phyloP scores from a whole-genome alignment of 2,797 vertebrate genomes.

The Sebastes itinus region DNA sequence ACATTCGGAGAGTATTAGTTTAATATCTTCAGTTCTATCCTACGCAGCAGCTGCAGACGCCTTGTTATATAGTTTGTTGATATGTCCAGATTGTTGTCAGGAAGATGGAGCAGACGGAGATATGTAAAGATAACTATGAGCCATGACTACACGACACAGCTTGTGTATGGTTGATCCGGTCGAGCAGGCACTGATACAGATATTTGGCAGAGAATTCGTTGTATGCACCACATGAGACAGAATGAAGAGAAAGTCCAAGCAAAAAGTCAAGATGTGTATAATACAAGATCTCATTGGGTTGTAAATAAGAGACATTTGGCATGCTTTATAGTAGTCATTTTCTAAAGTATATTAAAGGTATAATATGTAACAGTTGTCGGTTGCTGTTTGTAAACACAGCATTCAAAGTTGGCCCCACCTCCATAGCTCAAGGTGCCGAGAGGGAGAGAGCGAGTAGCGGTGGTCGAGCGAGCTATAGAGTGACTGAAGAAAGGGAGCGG shows the following conservation, averaged over 20 bases:
- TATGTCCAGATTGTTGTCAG: slow-evolving; percentile 25
- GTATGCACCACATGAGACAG: slow-evolving; percentile 53
- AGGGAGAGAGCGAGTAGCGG: no score
- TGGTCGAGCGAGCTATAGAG: no score
- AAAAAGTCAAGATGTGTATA: slow-evolving; percentile 52
- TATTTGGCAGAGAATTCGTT: slow-evolving; percentile 81
- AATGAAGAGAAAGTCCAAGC: slow-evolving; percentile 47
- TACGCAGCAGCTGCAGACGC: slow-evolving; percentile 72
- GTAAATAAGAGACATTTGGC: slow-evolving; percentile 79
- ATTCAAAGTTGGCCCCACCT: no score
- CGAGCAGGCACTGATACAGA: slow-evolving; percentile 86
- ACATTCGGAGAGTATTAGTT: slow-evolving; percentile 61
- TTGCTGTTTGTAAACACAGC: no score
- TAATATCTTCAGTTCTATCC: slow-evolving; percentile 57
- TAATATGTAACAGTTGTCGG: no score
- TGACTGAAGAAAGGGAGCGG: no score
- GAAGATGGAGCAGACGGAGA: slow-evolving; percentile 46
- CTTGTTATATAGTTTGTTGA: slow-evolving; percentile 57
- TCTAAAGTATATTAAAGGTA: slow-evolving; percentile 31
- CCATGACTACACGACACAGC: slow-evolving; percentile 71
- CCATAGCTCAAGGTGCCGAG: no score
- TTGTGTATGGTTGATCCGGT: slow-evolving; percentile 60
- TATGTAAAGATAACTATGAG: slow-evolving; percentile 67
- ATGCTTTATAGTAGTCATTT: slow-evolving; percentile 76
- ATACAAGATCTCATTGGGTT: slow-evolving; percentile 54